Evolutionary conservation across 2,797 vertebrate genomes (phyloP), one percentile per base, ranked within the genome.

Genomic region (Crenuchus spilurus): DNA sequence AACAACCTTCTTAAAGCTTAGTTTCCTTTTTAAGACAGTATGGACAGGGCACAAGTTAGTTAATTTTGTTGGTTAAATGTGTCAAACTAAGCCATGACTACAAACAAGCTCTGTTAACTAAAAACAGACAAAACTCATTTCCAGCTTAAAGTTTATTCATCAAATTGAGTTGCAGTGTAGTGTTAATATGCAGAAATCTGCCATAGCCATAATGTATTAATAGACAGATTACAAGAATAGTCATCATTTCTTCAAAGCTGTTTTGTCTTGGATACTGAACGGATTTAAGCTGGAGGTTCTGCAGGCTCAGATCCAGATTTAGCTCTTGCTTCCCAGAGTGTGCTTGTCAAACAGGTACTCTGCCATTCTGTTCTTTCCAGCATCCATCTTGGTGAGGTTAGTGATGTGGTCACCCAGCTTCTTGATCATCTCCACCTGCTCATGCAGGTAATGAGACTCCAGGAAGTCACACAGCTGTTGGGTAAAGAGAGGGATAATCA

Each of bases 341-440:
- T 92, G 91, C 92, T 98, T 98, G 91, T 97, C 96, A 37, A 98
- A 98, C 86, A 96, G 90, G 84, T 96, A 98, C 84, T 98, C 95
- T 0, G 95, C 95, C 94, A 98, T 90, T 87, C 94, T 95, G 6
- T 94, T 92, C 9, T 81, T 92, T 0, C 90, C 87, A 61, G 95
- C 88, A 39, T 94, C 95, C 94, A 98, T 95, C 88, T 91, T 93
- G 72, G 80, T 76, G 24, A 94, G 90, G 82, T 90, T 93, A 81
- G 84, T 74, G 75, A 94, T 80, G 81, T 90, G 6, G 86, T 93
- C 89, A 0, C 91, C 92, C 49, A 92, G 77, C 83, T 96, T 92
- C 88, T 98, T 98, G 84, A 98, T 97, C 82, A 94, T 75, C 72
- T 98, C 95, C 81, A 98, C 95, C 84, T 98, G 95, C 83, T 98